phyloP scores from a whole-genome alignment of 2,113 vertebrate genomes.

The Equus przewalskii region DNA sequence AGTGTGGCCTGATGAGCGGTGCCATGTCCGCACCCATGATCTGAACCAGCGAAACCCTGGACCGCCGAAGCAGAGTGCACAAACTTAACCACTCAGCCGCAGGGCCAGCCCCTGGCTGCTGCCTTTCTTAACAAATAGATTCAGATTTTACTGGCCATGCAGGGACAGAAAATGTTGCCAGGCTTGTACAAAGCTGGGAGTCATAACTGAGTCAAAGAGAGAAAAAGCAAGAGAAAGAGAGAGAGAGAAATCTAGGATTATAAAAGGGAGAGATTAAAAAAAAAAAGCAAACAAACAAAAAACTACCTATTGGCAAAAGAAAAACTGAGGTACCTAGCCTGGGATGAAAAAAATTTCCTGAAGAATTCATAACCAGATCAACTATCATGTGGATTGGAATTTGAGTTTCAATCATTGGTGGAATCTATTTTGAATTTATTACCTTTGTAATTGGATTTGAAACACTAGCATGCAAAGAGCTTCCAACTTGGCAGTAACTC shows the following conservation, averaged over 20 bases:
- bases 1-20: too few species aligned
- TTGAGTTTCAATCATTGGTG: not conserved
- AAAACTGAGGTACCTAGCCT: not conserved
- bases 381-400: not conserved
- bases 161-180: not conserved
- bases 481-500: not conserved
- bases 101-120: not conserved
- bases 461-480: not conserved
- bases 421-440: not conserved
- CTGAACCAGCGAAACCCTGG: too few species aligned
- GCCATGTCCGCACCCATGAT: too few species aligned
- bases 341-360: not conserved
- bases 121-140: not conserved
- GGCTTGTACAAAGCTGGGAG: not conserved
- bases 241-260: not conserved
- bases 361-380: not conserved
- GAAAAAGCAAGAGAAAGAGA: not conserved
- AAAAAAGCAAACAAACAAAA: not conserved
- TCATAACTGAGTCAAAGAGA: not conserved
- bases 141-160: not conserved
- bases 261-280: not conserved
- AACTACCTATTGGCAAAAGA: not conserved
- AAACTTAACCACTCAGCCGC: too few species aligned
- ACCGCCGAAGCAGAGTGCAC: too few species aligned
- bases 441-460: constrained; percentile 21